Base-by-base conservation (phyloP, 2,113 vertebrate species). In the Jacana jacana region DNA sequence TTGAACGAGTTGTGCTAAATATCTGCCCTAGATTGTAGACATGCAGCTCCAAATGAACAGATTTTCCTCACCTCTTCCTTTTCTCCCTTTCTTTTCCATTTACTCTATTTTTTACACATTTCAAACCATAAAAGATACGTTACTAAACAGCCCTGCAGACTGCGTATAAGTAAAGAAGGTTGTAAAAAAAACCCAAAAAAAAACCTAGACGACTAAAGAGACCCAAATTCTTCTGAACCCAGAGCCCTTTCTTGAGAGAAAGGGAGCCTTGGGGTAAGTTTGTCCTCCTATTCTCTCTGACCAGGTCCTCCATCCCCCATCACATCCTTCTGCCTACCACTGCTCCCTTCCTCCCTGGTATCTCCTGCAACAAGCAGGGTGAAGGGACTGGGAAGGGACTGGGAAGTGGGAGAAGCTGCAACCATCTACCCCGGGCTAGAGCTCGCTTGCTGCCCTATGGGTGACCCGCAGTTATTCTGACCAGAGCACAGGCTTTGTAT, bases 11-110 rank as follows among this genome's bases (percentile, higher is more conserved):
- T 96, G 86, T 65, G 73, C 92, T 94, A 92, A 95, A 91, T 95
- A 96, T 92, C 58, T 96, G 93, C 70, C 95, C 95, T 94, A 96
- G 86, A 96, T 96, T 95, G 79, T 72, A 86, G 91, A 92, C 84
- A 70, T 8, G 49, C 65, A 89, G 68, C 49, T 97, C 81, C 68
- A 93, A 91, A 81, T 5, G 18, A 91, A 81, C n/a, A 2, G 55
- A 63, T 79, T 76, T 94, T 86, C 65, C 61, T 88, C 54, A 65
- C 33, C 57, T 58, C 23, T 86, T 95, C 81, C 76, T 93, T 93
- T 60, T 86, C 18, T 65, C 44, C 44, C 35, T 60, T 93, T 30
- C 49, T 83, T 81, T 61, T 84, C 60, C 40, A 75, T 70, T 90
- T 91, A 86, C 17, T 2, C 0, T 33, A 11, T 25, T 65, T 63